These are phyloP conservation scores for Barnardius zonarius DNA, from an alignment of 2,113 vertebrate genomes.

Conservation along the genomic window DNA sequence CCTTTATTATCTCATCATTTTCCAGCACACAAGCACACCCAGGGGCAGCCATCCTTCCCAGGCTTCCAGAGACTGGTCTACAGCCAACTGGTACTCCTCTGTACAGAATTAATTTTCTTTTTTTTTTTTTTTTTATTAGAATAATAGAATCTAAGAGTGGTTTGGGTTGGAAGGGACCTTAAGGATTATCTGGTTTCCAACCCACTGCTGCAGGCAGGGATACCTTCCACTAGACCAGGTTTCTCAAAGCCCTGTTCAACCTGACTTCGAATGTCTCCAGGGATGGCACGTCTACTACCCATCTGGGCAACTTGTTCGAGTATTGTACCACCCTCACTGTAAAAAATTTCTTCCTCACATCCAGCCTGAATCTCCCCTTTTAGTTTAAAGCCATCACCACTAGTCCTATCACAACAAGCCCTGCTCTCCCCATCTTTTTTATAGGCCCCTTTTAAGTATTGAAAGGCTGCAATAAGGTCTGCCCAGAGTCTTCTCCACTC, in stretches of 20 bases:
- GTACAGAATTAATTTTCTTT: background rate
- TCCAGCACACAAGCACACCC: background rate
- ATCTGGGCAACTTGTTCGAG: background rate
- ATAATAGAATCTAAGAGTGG: background rate
- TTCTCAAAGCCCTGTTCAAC: background rate
- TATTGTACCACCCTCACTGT: background rate
- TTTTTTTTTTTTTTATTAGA: background rate
- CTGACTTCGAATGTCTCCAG: background rate
- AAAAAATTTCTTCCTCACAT: background rate
- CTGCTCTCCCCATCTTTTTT: background rate
- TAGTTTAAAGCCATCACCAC: background rate
- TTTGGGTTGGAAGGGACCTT: background rate
- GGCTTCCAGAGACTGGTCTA: background rate
- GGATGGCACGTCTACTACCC: background rate
- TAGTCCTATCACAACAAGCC: background rate
- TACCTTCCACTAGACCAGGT: background rate
- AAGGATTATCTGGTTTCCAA: background rate
- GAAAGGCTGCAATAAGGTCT: background rate
- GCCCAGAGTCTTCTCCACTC: background rate
- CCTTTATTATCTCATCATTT: fast-evolving
- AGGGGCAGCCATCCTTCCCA: background rate
- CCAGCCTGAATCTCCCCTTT: background rate
- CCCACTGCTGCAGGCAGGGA: background rate
- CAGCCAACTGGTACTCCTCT: too few relatives aligned
- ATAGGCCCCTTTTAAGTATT: background rate